Evolutionary conservation across 2,113 vertebrate species (phyloP).

Genomic region (Noctilio leporinus): DNA sequence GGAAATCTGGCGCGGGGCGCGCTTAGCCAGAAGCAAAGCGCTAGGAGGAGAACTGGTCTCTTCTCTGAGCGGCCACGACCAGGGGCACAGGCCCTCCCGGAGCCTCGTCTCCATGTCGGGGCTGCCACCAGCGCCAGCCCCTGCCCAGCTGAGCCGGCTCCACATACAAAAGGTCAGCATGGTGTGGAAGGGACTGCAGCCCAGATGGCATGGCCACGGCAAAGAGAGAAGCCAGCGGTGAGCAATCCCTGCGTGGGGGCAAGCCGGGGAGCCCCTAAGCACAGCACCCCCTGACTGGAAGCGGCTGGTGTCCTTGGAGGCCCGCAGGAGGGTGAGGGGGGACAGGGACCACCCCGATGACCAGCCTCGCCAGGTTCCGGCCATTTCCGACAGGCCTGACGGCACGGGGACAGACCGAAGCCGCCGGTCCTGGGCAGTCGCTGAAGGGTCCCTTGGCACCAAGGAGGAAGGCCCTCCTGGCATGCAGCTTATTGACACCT

Average conservation of each 20-base stretch:
- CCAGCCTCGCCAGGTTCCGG: background rate
- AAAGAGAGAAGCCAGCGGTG: background rate
- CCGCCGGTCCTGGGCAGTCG: background rate
- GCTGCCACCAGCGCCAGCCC: background rate
- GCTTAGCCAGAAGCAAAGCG: constrained; percentile 76
- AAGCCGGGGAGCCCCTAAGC: background rate
- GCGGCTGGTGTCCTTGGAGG: background rate
- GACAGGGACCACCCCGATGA: background rate
- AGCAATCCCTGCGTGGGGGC: background rate
- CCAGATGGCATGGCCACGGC: background rate
- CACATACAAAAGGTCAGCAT: background rate
- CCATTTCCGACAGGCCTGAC: background rate
- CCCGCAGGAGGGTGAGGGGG: background rate
- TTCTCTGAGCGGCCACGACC: constrained; percentile 47
- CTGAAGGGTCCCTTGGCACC: background rate
- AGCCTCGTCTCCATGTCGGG: constrained; percentile 7
- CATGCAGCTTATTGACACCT: background rate
- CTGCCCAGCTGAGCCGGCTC: background rate
- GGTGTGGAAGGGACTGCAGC: background rate
- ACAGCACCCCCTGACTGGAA: background rate
- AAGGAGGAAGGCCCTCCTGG: background rate
- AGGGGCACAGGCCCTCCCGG: constrained; percentile 9
- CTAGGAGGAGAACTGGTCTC: constrained; percentile 64
- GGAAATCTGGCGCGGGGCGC: constrained; percentile 76
- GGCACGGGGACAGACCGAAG: background rate